Evolutionary conservation across 2,113 vertebrate genomes (phyloP), one percentile per base, ranked within the genome.

Genomic region (Myiopsitta monachus): DNA sequence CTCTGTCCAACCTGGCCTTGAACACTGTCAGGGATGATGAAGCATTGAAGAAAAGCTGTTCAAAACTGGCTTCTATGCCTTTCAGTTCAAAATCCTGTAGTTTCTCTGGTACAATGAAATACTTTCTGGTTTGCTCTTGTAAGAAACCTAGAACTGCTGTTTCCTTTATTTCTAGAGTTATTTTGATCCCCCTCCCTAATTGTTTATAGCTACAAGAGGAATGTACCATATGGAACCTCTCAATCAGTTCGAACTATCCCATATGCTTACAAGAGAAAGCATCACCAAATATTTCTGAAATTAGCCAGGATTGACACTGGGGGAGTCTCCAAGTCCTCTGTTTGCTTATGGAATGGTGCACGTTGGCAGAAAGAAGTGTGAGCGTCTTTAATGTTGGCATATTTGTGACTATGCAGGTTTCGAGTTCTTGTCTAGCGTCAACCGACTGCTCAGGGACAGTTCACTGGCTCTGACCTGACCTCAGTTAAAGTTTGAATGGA

Each of bases 401-500:
- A 1, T 26, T 80, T 2, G 2, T 55, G 54, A 14, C 51, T 30
- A 0, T 14, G 55, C 72, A 70, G 87, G 70, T 84, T 89, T 84
- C 17, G 78, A 76, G 63, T 38, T 81, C 74, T 44, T 16, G 10
- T 38, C 66, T 44, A 18, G 5, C 43, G 1, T 47, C 59, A 61
- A 70, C 30, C 10, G 9, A 16, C 8, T 21, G 3, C 51, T 12
- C 4, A 0, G 44, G 75, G 49, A 30, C 4, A 0, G 57, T 61
- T 76, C 18, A 5, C 57, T 57, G 43, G 19, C 69, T 76, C 59
- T 83, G 70, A 73, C 39, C 38, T 74, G 59, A 68, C 83, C 72
- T 0, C 26, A 67, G 68, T 67, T 73, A 14, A 66, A 79, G 57
- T 59, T 33, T 13, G 8, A 81, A 66, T 46, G 47, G 87, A 85